Base-by-base conservation (phyloP, 2,888 invertebrate genomes). In the Scaptodrosophila latifasciaeformis region DNA sequence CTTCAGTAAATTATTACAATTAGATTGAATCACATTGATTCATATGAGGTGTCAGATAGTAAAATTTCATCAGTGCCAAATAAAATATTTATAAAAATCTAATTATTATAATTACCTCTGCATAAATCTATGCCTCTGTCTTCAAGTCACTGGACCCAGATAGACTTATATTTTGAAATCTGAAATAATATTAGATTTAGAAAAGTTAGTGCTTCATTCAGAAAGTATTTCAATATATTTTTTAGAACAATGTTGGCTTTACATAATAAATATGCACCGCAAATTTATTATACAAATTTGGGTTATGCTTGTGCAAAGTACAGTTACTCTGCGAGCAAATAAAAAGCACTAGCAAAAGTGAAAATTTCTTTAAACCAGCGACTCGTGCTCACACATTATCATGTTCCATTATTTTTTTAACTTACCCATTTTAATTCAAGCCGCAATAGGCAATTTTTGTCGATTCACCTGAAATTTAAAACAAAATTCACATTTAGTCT, bases 31-130 rank as follows among this genome's bases (percentile, higher is more conserved):
- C 84, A 84, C 81, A 70, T 52, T 51, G 76, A 61, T 82, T 84
- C 84, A 84, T 84, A 75, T 62, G 85, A 85, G 85, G 74, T 85
- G 84, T 85, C 85, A 85, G 84, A 84, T 77, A 60, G 69, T 72
- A 68, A 66, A 46, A 57, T 70, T 54, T 84, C 84, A 84, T 84
- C 84, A 83, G 30, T 60, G 42, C 10, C 59, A 62, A 18, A 27
- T n/a, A 18, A 19, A 37, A 10, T 15, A 0, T 17, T 2, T 1
- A 31, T 57, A 4, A 54, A 24, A 18, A 44, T 9, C 2, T 12
- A 19, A n/a, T 21, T 40, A 40, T 21, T 21, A 19, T 40, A n/a
- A 13, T 12, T 15, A 5, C 18, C 39, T 10, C n/a, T n/a, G n/a
- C n/a, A n/a, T n/a, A n/a, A n/a, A n/a, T n/a, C n/a, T n/a, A n/a